A percentile compares a stretch with the other conserved stretches of the same genome.
phyloP scores from a whole-genome alignment of 1,140 invertebrate species.

The Amphibalanus amphitrite region DNA sequence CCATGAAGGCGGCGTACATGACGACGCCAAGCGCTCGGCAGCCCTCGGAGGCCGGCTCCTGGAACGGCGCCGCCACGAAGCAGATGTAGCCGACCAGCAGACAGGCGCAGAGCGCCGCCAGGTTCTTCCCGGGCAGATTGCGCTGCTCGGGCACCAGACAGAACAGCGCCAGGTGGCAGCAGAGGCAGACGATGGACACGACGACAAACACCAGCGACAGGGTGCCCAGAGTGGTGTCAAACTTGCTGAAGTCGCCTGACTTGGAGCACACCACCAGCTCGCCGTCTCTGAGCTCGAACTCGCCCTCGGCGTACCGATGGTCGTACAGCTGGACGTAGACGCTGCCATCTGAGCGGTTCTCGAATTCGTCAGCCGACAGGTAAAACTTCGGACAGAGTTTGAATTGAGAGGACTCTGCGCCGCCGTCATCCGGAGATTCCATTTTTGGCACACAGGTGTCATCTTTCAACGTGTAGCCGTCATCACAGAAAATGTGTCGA shows the following conservation, averaged over 20 bases:
- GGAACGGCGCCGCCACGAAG: slow-evolving; percentile 30
- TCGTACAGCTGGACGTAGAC: not conserved
- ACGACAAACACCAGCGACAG: slow-evolving; percentile 18
- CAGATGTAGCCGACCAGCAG: slow-evolving; percentile 30
- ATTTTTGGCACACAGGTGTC: not conserved
- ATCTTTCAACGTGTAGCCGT: not conserved
- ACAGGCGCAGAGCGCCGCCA: slow-evolving; percentile 31
- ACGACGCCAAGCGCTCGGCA: slow-evolving; percentile 45
- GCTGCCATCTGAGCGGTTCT: not conserved
- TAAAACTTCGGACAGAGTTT: not conserved
- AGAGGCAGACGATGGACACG: slow-evolving; percentile 31
- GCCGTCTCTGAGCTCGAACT: not conserved
- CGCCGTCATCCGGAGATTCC: too few relatives aligned
- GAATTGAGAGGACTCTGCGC: not conserved
- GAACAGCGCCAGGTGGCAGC: slow-evolving; percentile 31
- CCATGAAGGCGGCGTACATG: slow-evolving; percentile 83
- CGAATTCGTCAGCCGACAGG: not conserved
- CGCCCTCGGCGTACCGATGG: not conserved
- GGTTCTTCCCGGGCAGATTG: slow-evolving; percentile 35
- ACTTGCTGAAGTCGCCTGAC: not conserved
- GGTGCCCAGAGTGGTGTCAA: not conserved
- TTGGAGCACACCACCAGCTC: not conserved
- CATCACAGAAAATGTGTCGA: slow-evolving; percentile 24
- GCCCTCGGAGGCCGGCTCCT: slow-evolving; percentile 15
- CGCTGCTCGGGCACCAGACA: slow-evolving; percentile 29